These are phyloP conservation scores for Drosophila anceps DNA, from an alignment of 2,888 invertebrate genomes.

Conservation along the genomic window DNA sequence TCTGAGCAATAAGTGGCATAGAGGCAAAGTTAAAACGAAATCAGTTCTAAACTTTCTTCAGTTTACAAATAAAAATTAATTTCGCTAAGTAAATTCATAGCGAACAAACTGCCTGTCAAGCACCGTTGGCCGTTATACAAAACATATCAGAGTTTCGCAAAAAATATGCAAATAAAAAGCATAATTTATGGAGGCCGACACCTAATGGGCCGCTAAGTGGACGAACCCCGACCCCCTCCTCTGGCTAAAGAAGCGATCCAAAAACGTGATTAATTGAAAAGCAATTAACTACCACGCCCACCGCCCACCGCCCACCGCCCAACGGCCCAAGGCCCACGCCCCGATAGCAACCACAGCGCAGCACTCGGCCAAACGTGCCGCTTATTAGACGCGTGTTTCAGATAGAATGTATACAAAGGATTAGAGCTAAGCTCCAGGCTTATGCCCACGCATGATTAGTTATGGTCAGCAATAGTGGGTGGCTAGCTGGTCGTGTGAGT, in stretches of 20 bases:
- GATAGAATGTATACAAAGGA: conserved; percentile 47
- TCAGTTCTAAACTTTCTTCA: not conserved
- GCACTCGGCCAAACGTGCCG: conserved; percentile 1
- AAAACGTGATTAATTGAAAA: conserved; percentile 65
- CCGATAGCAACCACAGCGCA: not conserved
- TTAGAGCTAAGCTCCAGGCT: conserved; percentile 49
- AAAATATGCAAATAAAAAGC: conserved; percentile 42
- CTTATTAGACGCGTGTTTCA: conserved; percentile 40
- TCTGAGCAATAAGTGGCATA: not conserved
- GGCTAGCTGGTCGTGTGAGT: not conserved
- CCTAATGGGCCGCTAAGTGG: conserved; percentile 48
- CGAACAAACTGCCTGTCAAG: not conserved
- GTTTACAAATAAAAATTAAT: not conserved
- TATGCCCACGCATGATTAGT: conserved; percentile 70
- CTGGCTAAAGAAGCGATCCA: conserved; percentile 3
- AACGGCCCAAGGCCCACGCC: not conserved
- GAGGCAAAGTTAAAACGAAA: not conserved
- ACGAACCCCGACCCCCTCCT: conserved; percentile 23
- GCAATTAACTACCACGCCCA: conserved; percentile 54
- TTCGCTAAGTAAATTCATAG: not conserved
- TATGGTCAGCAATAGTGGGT: conserved; percentile 35
- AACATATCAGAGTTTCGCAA: conserved; percentile 4
- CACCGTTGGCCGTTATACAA: not conserved
- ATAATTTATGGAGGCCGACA: conserved; percentile 44
- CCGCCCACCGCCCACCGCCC: not conserved